Base-by-base conservation (phyloP, 2,888 invertebrate genomes). In the Gymnocheta viridis region DNA sequence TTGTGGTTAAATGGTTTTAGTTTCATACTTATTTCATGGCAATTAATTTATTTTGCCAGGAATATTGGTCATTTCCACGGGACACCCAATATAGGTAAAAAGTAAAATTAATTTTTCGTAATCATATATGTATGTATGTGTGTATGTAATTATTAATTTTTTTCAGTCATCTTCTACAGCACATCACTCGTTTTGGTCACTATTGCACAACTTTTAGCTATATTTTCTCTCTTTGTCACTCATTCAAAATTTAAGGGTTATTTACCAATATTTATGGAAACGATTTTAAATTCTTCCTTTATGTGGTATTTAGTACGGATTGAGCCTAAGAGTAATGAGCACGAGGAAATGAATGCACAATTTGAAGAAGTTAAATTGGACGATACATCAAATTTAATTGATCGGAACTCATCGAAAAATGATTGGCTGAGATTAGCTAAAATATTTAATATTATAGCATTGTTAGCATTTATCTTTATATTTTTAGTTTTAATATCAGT, bases 41-140 rank as follows among this genome's bases (percentile, higher is more conserved):
- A 94, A 87, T 91, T 95, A 87, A 89, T 94, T 81, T 94, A 94
- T 89, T 94, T 95, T 87, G 92, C 93, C 0, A 92, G 93, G 56
- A 93, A 93, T 76, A 85, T 92, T 49, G 91, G 91, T 0, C 87
- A 90, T 4, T 90, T 92, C 81, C 41, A 56, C 22, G 76, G 76
- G 17, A 88, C 92, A 4, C 93, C 93, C 2, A 85, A 91, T 17
- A 88, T 92, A 60, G 92, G 93, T 92, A 87, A 88, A 88, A 35
- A 12, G 12, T 3, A 49, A 10, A 32, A 29, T 44, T 41, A 2
- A 41, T 4, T 29, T 14, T 22, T 41, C 5, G 10, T 54, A 56
- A 17, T 32, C 32, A 2, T 12, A 5, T 6, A 17, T n/a, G 0
- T 9, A 19, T 35, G 1, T 4, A 54, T 14, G 6, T 17, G 24